Evolutionary conservation across 2,113 vertebrate genomes (phyloP).

Genomic region (Salvelinus fontinalis): DNA sequence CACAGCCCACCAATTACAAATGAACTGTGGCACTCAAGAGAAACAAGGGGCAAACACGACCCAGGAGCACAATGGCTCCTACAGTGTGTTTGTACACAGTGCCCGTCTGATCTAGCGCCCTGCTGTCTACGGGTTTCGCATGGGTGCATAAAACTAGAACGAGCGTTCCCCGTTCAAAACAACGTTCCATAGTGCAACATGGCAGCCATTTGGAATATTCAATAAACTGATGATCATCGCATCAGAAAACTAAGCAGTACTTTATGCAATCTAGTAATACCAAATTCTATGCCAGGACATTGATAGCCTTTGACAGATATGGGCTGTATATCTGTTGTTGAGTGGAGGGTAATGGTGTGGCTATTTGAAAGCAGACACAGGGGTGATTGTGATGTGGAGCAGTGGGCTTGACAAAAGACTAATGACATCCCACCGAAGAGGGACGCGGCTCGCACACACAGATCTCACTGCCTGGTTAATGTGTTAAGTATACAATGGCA

Average conservation of each 20-base stretch:
- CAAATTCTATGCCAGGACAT: background rate
- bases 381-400: conserved; percentile 51
- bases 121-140: background rate
- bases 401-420: conserved; percentile 48
- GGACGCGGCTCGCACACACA: background rate
- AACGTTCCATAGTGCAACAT: no score
- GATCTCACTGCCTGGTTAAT: conserved; percentile 48
- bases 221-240: no score
- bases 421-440: conserved; percentile 40
- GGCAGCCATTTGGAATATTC: no score
- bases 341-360: conserved; percentile 8
- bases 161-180: no score
- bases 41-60: conserved; percentile 14
- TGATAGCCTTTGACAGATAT: no score
- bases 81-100: conserved; percentile 1
- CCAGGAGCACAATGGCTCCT: conserved; percentile 24
- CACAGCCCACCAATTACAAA: conserved; percentile 17
- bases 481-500: conserved; percentile 11
- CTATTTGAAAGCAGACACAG: conserved; percentile 41
- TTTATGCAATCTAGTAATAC: no score
- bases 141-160: background rate
- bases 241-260: no score
- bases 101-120: background rate
- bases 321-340: conserved; percentile 23
- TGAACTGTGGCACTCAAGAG: conserved; percentile 27